Evolutionary conservation across 2,888 invertebrate genomes (phyloP), one percentile per base, ranked within the genome.

Genomic region (Cataglyphis rosenhaueri): DNA sequence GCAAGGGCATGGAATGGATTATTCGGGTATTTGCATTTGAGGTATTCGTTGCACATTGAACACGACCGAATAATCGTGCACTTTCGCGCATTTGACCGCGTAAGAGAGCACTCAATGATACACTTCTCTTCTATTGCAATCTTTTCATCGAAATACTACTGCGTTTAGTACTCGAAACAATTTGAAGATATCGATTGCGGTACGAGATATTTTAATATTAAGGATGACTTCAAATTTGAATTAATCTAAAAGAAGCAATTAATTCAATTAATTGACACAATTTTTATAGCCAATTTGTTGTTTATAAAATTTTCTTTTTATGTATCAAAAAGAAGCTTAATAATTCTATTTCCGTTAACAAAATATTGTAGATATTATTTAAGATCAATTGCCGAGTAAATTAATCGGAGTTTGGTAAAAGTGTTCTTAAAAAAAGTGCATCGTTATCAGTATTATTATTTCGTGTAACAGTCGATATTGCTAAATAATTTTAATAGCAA

Each of bases 1-100:
- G 64, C 44, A 65, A 83, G 73, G 61, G 15, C 29, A 70, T 64
- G 74, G 73, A 85, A 83, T 66, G 55, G 79, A 57, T 83, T 65
- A 81, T 85, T 83, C 82, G 86, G 61, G 59, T 74, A 85, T 87
- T 88, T 84, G 85, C 87, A 89, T 89, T 85, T 64, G 82, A 79
- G 82, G 76, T 85, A 85, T 84, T 85, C 81, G 64, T 65, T 32
- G 59, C 65, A 52, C 84, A 81, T 81, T 81, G 84, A 87, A 84
- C 70, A 68, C 84, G 61, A 71, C 75, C 82, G 71, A 87, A 85
- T 87, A 83, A 86, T 84, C 78, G 64, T 52, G 48, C 83, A 70
- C 68, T 86, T 82, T 44, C 74, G 59, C 61, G 73, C 78, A 35
- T 21, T 38, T 52, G n/a, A 65, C n/a, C 57, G 10, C 75, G n/a